Base-by-base conservation (phyloP, 2,888 invertebrate genomes). In the Patella depressa region DNA sequence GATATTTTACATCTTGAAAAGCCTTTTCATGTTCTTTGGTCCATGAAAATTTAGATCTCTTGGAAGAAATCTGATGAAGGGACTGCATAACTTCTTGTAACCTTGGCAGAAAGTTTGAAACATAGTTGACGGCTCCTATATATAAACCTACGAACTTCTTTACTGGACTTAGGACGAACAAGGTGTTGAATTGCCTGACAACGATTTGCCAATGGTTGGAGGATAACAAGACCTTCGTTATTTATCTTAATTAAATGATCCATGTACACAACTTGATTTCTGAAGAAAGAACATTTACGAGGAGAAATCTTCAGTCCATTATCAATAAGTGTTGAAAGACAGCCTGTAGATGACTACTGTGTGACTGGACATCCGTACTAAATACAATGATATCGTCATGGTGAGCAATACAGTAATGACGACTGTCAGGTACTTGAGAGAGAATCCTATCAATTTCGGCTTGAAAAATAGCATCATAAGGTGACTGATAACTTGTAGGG, bases 241-340 rank as follows among this genome's bases (percentile, higher is more conserved):
- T 65, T 12, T 19, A 65, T 65, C n/a, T 19, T 24, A n/a, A 65
- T 11, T 65, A 19, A 19, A 17, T 65, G 65, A 65, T 19, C 65
- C 19, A 65, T 65, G 24, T 19, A 65, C 11, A 65, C 65, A 65
- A 65, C 65, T 19, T n/a, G 24, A 17, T 65, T 65, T 24, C 65
- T 65, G 65, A 65, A 15, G 4, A 65, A 17, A 7, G 65, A 65
- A 65, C 65, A 65, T 65, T 65, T 65, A n/a, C 24, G n/a, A 11
- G 65, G 65, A 19, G 65, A 65, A 65, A 65, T 65, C 24, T 65
- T 19, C 65, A 65, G 12, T 24, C 65, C 65, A 17, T 65, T 65
- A 11, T 17, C 2, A 65, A 65, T 65, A 65, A 65, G 65, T 19
- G 24, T 65, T 65, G n/a, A 65, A 65, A 65, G 11, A 65, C 24